Evolutionary conservation across 2,888 invertebrate genomes (phyloP).

Genomic region (Zootermopsis nevadensis): DNA sequence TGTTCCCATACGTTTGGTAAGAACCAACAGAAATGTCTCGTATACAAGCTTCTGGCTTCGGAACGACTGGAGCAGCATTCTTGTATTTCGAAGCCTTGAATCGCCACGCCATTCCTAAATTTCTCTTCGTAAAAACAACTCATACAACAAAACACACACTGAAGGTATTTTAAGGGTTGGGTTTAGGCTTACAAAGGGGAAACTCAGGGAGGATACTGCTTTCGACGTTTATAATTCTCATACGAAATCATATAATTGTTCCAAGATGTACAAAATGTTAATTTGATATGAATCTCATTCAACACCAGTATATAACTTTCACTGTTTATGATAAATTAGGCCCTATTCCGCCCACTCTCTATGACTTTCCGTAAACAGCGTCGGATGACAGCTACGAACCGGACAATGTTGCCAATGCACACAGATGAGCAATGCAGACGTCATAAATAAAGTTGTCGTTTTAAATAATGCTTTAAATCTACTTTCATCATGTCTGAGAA

Average conservation of each 20-base stretch:
- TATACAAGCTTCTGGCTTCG: constrained; percentile 90
- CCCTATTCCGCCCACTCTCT: constrained; percentile 29
- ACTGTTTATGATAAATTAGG: constrained; percentile 23
- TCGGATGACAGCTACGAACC: constrained; percentile 37
- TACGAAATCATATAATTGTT: not conserved
- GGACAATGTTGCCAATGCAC: constrained; percentile 5
- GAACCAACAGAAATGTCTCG: constrained; percentile 92
- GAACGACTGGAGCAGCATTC: constrained; percentile 96
- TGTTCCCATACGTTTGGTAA: constrained; percentile 94
- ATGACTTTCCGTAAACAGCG: constrained; percentile 9
- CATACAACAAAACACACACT: constrained; percentile 25
- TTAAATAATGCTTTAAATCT: too few relatives aligned
- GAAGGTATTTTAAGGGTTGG: not conserved
- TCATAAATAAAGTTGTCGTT: too few relatives aligned
- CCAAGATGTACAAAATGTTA: not conserved
- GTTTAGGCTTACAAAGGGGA: not conserved
- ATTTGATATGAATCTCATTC: not conserved
- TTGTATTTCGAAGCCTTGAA: constrained; percentile 98
- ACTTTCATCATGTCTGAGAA: too few relatives aligned
- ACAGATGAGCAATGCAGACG: not conserved
- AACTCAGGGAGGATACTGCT: not conserved
- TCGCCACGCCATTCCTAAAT: constrained; percentile 85
- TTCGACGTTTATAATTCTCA: not conserved
- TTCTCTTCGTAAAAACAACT: constrained; percentile 8
- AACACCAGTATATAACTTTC: not conserved